Base-by-base conservation (phyloP, 2,113 vertebrate genomes). In the Anthoscopus minutus region DNA sequence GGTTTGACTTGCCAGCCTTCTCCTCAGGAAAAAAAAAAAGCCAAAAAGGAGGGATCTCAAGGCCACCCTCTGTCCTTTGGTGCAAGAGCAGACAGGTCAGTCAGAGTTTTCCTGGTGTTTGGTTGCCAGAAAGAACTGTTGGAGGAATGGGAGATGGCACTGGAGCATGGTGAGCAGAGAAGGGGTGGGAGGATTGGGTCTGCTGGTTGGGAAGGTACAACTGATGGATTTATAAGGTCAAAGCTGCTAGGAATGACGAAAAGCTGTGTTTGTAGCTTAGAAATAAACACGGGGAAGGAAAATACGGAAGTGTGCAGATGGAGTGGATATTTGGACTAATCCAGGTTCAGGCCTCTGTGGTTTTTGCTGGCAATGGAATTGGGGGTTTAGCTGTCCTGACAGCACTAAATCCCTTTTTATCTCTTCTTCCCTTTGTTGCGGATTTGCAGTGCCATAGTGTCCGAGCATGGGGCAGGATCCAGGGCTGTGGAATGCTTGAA, bases 401-500 rank as follows among this genome's bases (percentile, higher is more conserved):
- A 93, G 33, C 51, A 22, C 64, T 90, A 90, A 93, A 81, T 88
- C 82, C 82, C 33, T 64, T 71, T 93, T 88, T 86, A 60, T 90
- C 47, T 94, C 30, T 15, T 86, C 24, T 53, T 69, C 33, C 54
- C 35, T 84, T 64, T 77, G 37, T 60, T 64, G 24, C 72, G 58
- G 81, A 77, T 93, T 86, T 69, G 54, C 58, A 38, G 4, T 28
- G 67, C 72, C 0, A 0, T 8, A 0, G 23, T 45, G 85, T 25
- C 54, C 3, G 20, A 61, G 76, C 0, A 7, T 13, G 35, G 67
- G 88, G 35, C 40, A 17, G 45, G 51, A 70, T 58, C 40, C 47
- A 31, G 66, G 67, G 0, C 62, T 10, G 45, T 1, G 1, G 31
- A 50, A 22, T 15, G 38, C 9, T 0, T 1, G 6, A 65, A 73